phyloP scores from a whole-genome alignment of 2,797 vertebrate species.

The Lates japonicus region DNA sequence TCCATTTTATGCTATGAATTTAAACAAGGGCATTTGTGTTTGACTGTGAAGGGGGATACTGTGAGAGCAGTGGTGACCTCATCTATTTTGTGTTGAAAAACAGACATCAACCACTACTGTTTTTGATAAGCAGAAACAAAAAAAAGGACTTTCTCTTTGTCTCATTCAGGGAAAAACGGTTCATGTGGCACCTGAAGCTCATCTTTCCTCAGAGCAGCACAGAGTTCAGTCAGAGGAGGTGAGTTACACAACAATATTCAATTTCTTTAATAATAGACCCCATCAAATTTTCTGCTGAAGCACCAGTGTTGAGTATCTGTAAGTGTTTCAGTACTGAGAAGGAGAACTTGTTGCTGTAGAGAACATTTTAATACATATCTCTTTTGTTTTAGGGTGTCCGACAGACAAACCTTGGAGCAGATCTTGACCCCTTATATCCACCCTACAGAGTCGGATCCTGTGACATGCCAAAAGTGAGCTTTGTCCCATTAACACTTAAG shows the following conservation, averaged over 20 bases:
- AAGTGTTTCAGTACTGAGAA: neutral
- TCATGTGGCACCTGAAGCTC: constrained; percentile 95
- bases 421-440: constrained; percentile 92
- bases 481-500: neutral
- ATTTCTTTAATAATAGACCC: neutral
- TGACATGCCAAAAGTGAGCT: constrained; percentile 92
- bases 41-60: constrained; percentile 39
- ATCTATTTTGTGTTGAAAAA: constrained; percentile 30
- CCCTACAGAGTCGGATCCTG: constrained; percentile 92
- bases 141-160: constrained; percentile 53
- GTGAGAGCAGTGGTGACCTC: constrained; percentile 41
- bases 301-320: neutral
- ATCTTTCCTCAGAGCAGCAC: constrained; percentile 91
- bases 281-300: constrained; percentile 1
- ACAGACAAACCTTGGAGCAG: constrained; percentile 87
- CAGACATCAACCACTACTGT: constrained; percentile 22
- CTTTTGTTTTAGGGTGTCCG: constrained; percentile 86
- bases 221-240: constrained; percentile 92
- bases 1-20: constrained; percentile 61
- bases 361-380: neutral
- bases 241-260: constrained; percentile 53
- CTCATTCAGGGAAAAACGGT: constrained; percentile 87
- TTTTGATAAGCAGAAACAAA: constrained; percentile 34
- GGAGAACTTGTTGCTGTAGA: neutral
- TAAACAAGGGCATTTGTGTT: constrained; percentile 67